Percentiles rank a stretch among this genome's conserved stretches.
These are phyloP conservation scores for Neosilurus hyrtlii DNA, from an alignment of 2,797 vertebrate species.

Conservation along the genomic window DNA sequence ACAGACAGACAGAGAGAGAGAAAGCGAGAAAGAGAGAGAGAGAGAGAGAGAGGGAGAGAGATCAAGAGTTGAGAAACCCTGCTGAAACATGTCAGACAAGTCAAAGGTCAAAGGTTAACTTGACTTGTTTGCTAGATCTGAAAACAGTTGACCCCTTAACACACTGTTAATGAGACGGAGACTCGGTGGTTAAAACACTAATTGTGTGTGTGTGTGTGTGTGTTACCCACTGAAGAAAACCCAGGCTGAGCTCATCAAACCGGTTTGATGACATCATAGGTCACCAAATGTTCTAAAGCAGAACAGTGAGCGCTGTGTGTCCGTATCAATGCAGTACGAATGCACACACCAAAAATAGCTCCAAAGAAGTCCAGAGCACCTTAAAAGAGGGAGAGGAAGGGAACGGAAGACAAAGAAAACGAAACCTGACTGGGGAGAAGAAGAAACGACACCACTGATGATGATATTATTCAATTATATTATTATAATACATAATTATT, in stretches of 20 bases:
- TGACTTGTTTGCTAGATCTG: constrained; percentile 55
- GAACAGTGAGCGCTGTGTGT: constrained; percentile 20
- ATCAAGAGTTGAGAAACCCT: neutral
- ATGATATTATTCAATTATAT: neutral
- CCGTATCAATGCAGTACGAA: constrained; percentile 6
- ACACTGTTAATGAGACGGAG: constrained; percentile 39
- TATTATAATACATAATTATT: no score
- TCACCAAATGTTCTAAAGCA: constrained; percentile 1
- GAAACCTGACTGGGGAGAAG: neutral
- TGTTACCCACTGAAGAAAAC: neutral
- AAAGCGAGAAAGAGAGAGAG: no score
- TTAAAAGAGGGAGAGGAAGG: neutral
- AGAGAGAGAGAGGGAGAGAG: neutral
- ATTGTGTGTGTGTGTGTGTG: constrained; percentile 3
- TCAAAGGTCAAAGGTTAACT: constrained; percentile 58
- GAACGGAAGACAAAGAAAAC: neutral
- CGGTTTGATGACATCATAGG: constrained; percentile 27
- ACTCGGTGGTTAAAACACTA: constrained; percentile 36
- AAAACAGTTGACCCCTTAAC: constrained; percentile 52
- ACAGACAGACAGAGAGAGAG: no score
- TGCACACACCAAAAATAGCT: constrained; percentile 12
- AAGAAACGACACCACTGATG: neutral
- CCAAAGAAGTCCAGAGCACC: neutral
- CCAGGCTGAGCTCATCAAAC: constrained; percentile 22
- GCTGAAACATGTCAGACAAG: constrained; percentile 19